Evolutionary conservation across 2,113 vertebrate species (phyloP), one percentile per base, ranked within the genome.

Genomic region (Equus przewalskii): DNA sequence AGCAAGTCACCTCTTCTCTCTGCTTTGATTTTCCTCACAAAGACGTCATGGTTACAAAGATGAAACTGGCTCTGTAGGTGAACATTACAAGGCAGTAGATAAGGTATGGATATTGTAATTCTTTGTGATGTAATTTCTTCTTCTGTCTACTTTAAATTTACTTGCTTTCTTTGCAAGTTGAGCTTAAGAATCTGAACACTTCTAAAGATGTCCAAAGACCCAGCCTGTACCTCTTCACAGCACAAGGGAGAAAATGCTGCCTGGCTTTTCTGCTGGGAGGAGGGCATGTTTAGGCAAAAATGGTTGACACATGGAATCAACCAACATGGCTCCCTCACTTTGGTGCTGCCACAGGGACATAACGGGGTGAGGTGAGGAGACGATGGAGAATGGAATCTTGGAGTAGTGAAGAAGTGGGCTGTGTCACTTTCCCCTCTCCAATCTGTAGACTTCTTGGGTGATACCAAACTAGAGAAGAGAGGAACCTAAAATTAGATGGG

Each of bases 281-380:
- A 86, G 69, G 70, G 6, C 64, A 69, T 81, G 26, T 54, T 89
- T 81, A 58, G n/a, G 44, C 6, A 92, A 94, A 95, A 84, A 69
- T 78, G 16, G 15, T 4, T 83, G 49, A 83, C 30, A 56, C 14
- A 44, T 70, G 51, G 51, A 65, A 62, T 81, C 85, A 95, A 7
- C 73, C 70, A 7, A n/a, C 60, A 67, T 81, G 22, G 21, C 44
- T 75, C 1, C 73, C 19, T 94, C 22, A 80, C 28, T 75, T 13
- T 81, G 83, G 6, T 18, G n/a, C 22, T 84, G 15, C 73, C 56
- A 60, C 3, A 65, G 33, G 22, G 91, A 60, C 7, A 54, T 51
- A 36, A 28, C 22, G 16, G 2, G 2, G 8, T 8, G 44, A 14
- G 13, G 14, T 62, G 33, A 60, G 28, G 41, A 54, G n/a, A 15